These are phyloP conservation scores for Aegotheles bennettii DNA, from an alignment of 2,113 vertebrate genomes.

Conservation along the genomic window DNA sequence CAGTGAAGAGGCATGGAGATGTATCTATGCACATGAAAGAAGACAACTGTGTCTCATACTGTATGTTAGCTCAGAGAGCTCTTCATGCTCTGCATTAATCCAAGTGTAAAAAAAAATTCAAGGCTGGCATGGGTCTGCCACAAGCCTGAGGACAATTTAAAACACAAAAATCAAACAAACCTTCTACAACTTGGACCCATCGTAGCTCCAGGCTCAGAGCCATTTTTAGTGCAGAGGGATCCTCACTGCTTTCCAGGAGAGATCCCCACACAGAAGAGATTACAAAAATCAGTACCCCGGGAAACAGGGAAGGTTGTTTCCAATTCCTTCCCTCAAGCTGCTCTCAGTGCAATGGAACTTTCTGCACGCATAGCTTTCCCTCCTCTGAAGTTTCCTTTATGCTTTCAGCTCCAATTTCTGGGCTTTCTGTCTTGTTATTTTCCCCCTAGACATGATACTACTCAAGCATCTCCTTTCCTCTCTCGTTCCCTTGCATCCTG, in stretches of 20 bases:
- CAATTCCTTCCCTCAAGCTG: not conserved
- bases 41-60: not conserved
- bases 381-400: not conserved
- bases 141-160: not conserved
- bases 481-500: not conserved
- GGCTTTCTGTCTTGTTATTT: not conserved
- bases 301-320: not conserved
- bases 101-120: not conserved
- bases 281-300: not conserved
- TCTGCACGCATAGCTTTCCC: not conserved
- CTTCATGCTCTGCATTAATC: not conserved
- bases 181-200: not conserved
- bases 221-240: not conserved
- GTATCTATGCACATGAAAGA: fast-evolving
- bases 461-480: not conserved
- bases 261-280: not conserved
- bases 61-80: not conserved
- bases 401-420: not conserved
- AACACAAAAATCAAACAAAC: not conserved
- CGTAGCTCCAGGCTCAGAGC: not conserved
- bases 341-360: not conserved
- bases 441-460: not conserved
- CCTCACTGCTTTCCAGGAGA: not conserved
- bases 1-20: not conserved
- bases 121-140: not conserved